Evolutionary conservation across 2,888 invertebrate species (phyloP).

Genomic region (Drepana falcataria): DNA sequence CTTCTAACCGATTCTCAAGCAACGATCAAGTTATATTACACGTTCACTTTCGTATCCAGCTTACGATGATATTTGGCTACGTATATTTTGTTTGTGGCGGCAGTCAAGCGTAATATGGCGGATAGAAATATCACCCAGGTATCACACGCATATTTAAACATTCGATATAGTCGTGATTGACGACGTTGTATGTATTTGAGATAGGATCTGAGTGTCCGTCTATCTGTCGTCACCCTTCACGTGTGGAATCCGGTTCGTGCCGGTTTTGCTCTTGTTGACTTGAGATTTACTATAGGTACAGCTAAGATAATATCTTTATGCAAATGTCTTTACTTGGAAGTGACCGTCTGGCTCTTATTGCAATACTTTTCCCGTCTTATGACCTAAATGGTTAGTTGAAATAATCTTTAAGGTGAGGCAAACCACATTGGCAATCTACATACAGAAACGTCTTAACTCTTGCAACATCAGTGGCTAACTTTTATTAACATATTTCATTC

Average conservation of each 20-base stretch:
- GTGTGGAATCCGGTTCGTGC: slow-evolving; percentile 23
- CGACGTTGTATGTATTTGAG: slow-evolving; percentile 29
- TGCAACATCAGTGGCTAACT: no score
- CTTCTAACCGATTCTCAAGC: slow-evolving; percentile 8
- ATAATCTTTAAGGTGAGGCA: no score
- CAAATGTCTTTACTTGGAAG: neutral
- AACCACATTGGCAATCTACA: no score
- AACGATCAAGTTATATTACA: slow-evolving; percentile 15
- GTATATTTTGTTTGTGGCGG: slow-evolving; percentile 9
- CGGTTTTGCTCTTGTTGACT: slow-evolving; percentile 3
- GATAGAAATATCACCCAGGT: neutral
- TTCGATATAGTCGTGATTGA: slow-evolving; percentile 45
- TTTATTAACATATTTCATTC: no score
- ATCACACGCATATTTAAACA: slow-evolving; percentile 11
- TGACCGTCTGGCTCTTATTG: neutral
- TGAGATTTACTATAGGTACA: neutral
- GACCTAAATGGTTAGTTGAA: neutral
- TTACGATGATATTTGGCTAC: slow-evolving; percentile 18
- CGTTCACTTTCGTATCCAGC: slow-evolving; percentile 11
- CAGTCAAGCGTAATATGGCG: slow-evolving; percentile 1
- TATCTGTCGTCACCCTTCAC: slow-evolving; percentile 50
- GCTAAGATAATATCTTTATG: neutral
- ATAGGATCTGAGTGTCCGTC: slow-evolving; percentile 40
- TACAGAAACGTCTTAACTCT: no score
- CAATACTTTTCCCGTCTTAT: neutral